A percentile compares a stretch with the other conserved stretches of the same genome.
These are phyloP conservation scores for Habrosyne pyritoides DNA, from an alignment of 2,888 invertebrate genomes.

Conservation along the genomic window DNA sequence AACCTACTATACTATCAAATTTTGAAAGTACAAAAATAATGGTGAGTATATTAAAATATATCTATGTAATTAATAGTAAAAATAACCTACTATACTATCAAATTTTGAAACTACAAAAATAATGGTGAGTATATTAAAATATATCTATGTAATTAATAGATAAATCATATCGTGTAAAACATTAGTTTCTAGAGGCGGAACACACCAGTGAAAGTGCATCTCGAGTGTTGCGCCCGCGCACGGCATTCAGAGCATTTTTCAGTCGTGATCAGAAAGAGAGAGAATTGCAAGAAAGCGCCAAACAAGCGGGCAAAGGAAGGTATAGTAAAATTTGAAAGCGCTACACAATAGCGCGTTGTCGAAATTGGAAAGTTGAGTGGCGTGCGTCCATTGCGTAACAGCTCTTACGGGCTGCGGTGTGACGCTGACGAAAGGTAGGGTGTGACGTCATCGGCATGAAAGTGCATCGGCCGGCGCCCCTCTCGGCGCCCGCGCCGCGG, in stretches of 20 bases:
- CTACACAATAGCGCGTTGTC: conserved; percentile 83
- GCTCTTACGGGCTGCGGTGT: conserved; percentile 77
- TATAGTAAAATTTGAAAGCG: conserved; percentile 82
- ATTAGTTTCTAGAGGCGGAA: conserved; percentile 44
- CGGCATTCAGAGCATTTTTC: conserved; percentile 77
- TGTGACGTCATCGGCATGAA: conserved; percentile 79
- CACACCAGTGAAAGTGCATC: conserved; percentile 78
- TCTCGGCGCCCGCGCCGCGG: conserved; percentile 43
- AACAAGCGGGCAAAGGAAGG: conserved; percentile 62
- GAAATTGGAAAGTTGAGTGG: conserved; percentile 83
- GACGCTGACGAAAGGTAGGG: conserved; percentile 79
- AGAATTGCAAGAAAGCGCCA: conserved; percentile 80
- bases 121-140: conserved; percentile 14
- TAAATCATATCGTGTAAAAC: neutral
- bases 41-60: conserved; percentile 16
- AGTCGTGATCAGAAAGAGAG: conserved; percentile 69
- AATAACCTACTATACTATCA: conserved; percentile 25
- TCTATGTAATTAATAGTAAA: conserved; percentile 7
- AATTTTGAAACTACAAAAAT: conserved; percentile 21
- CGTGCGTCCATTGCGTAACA: conserved; percentile 78
- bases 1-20: conserved; percentile 30
- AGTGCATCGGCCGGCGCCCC: conserved; percentile 80
- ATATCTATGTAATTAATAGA: conserved; percentile 9
- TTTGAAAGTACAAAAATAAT: conserved; percentile 14
- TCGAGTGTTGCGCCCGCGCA: conserved; percentile 60